Evolutionary conservation across 1,140 invertebrate species (phyloP).

Genomic region (Drosophila sp.): DNA sequence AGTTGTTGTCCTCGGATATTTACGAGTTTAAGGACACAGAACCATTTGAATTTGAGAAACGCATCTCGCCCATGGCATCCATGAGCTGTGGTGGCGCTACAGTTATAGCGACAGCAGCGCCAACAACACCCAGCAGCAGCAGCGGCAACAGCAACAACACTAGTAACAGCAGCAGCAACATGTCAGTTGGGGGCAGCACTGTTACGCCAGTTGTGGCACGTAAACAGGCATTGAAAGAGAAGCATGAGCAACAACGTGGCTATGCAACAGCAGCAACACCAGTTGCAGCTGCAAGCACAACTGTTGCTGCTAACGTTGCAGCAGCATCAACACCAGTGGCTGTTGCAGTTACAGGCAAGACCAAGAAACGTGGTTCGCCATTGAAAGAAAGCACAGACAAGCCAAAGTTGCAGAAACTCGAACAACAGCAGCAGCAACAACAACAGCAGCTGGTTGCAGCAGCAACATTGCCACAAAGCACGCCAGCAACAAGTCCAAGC

Average conservation of each 20-base stretch:
- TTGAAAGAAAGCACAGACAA: constrained; percentile 72
- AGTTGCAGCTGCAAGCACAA: not conserved
- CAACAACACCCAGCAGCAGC: constrained; percentile 5
- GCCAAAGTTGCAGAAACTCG: constrained; percentile 49
- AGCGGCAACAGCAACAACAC: not conserved
- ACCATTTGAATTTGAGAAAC: constrained; percentile 92
- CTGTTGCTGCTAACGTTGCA: not conserved
- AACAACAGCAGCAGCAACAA: constrained; percentile 39
- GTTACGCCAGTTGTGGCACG: constrained; percentile 32
- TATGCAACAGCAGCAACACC: constrained; percentile 11
- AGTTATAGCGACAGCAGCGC: constrained; percentile 3
- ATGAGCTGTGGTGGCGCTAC: constrained; percentile 12
- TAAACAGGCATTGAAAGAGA: constrained; percentile 61
- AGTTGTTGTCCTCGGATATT: constrained; percentile 83
- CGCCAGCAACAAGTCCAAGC: not conserved
- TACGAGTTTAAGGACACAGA: constrained; percentile 96
- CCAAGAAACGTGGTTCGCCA: constrained; percentile 79
- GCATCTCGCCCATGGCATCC: constrained; percentile 75
- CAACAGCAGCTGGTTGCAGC: not conserved
- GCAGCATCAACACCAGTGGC: not conserved
- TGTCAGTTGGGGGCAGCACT: not conserved
- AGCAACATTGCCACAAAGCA: constrained; percentile 7
- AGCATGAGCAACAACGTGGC: constrained; percentile 29
- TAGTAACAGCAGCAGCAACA: not conserved
- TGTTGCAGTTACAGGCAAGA: constrained; percentile 27